Percentiles rank a stretch among this genome's conserved stretches.
These are phyloP conservation scores for Bombyx mandarina DNA, from an alignment of 1,140 invertebrate genomes.

Conservation along the genomic window DNA sequence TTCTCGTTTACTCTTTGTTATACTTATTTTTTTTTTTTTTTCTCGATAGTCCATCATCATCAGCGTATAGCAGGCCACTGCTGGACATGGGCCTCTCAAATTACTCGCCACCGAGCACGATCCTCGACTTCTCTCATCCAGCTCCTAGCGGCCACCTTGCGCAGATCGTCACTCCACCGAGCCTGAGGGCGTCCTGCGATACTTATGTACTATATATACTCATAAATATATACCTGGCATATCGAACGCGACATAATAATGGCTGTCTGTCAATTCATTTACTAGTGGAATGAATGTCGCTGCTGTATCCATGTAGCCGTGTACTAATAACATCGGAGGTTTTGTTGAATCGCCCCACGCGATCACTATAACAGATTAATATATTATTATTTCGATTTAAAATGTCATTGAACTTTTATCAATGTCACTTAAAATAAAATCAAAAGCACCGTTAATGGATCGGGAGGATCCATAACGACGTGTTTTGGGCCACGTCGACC, in stretches of 20 bases:
- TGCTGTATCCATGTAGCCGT: conserved; percentile 77
- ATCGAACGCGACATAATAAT: conserved; percentile 76
- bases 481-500: not conserved
- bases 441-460: not conserved
- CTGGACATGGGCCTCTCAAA: no score
- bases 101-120: no score
- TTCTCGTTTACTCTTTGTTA: no score
- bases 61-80: no score
- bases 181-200: no score
- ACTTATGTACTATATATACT: no score
- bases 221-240: conserved; percentile 72
- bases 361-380: conserved; percentile 63
- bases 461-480: not conserved
- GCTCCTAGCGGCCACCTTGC: no score
- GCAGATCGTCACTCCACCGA: no score
- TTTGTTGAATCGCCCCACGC: conserved; percentile 72
- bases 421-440: not conserved
- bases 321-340: conserved; percentile 71
- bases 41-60: no score
- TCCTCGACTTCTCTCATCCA: no score
- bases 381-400: not conserved
- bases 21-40: no score
- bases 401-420: not conserved
- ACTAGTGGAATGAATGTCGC: conserved; percentile 76
- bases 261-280: conserved; percentile 65